Conservation (phyloP, 2,113 vertebrate species). For the Mustela lutreola region DNA sequence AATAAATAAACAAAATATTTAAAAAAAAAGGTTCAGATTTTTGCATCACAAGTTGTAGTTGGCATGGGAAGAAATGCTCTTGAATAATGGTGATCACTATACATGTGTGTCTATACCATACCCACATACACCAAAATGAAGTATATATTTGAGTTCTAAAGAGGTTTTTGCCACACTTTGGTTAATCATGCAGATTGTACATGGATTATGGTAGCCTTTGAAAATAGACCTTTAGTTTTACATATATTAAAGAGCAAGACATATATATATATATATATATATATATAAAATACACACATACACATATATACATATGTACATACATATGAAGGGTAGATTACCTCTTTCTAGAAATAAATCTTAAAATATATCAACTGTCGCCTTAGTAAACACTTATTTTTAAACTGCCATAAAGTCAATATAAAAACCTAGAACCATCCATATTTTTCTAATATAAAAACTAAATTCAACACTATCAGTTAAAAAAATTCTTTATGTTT, state of each 20-base stretch:
- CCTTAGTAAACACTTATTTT: not conserved
- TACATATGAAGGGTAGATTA: not conserved
- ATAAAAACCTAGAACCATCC: not conserved
- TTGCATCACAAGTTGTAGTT: not conserved
- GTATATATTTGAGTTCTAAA: not conserved
- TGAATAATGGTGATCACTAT: not conserved
- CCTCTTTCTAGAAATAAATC: not conserved
- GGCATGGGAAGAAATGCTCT: not conserved
- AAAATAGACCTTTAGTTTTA: not conserved
- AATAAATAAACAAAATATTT: too few relatives aligned
- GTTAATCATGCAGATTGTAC: not conserved
- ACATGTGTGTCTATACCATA: not conserved
- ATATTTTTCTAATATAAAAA: not conserved
- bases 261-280: not conserved
- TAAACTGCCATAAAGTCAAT: not conserved
- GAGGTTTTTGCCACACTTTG: not conserved
- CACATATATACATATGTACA: not conserved
- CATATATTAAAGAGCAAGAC: not conserved
- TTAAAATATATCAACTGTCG: not conserved
- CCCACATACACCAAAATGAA: not conserved
- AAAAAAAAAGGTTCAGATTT: not conserved
- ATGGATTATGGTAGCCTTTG: not conserved
- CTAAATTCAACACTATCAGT: not conserved
- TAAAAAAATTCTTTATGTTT: not conserved
- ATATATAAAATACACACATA: not conserved